phyloP scores from a whole-genome alignment of 1,140 invertebrate species.

The Littorina saxatilis region DNA sequence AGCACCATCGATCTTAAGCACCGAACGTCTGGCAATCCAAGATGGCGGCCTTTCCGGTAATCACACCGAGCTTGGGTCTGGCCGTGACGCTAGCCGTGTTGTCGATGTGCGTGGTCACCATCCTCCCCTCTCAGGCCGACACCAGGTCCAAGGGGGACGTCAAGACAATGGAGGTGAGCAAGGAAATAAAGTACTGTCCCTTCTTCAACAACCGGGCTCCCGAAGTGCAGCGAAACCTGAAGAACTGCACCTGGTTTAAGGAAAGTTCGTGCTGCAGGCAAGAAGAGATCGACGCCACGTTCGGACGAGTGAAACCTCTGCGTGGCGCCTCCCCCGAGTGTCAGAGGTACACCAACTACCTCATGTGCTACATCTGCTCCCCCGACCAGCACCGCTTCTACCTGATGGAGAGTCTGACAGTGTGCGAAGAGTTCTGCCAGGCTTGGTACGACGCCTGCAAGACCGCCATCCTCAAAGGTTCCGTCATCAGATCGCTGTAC shows the following conservation, averaged over 20 bases:
- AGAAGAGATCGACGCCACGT: slow-evolving; percentile 74
- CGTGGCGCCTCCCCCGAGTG: slow-evolving; percentile 72
- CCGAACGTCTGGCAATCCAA: neutral
- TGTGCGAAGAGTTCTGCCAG: slow-evolving; percentile 74
- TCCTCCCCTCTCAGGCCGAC: neutral
- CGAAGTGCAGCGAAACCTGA: slow-evolving; percentile 70
- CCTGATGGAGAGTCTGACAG: slow-evolving; percentile 69
- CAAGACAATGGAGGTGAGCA: slow-evolving; percentile 26
- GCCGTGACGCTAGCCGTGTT: neutral
- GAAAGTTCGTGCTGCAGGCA: slow-evolving; percentile 75
- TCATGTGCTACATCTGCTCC: slow-evolving; percentile 76
- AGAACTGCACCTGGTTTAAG: slow-evolving; percentile 76
- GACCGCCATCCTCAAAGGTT: slow-evolving; percentile 67
- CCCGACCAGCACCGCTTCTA: slow-evolving; percentile 75
- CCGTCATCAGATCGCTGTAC: slow-evolving; percentile 70
- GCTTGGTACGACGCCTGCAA: slow-evolving; percentile 67
- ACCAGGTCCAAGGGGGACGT: neutral
- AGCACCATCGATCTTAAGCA: neutral
- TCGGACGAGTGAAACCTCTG: slow-evolving; percentile 73
- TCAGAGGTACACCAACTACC: slow-evolving; percentile 73
- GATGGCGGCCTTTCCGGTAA: neutral
- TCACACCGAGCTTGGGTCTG: too few relatives aligned
- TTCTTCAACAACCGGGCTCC: slow-evolving; percentile 76
- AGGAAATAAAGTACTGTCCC: slow-evolving; percentile 67
- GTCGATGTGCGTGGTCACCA: neutral